phyloP scores from a whole-genome alignment of 2,113 vertebrate species.

The Cebidichthys violaceus region DNA sequence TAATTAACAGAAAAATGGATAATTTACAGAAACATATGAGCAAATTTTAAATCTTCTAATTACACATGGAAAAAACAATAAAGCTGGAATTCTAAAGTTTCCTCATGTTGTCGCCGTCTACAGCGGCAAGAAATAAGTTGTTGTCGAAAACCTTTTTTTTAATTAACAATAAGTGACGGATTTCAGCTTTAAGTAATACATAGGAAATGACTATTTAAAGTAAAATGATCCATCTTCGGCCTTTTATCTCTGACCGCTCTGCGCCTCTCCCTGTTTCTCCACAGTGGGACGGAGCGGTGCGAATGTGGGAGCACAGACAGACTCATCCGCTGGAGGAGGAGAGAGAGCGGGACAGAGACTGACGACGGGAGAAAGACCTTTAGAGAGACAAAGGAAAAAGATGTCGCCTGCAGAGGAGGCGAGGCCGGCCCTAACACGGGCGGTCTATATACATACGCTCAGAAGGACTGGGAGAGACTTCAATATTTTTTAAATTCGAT shows the following conservation, averaged over 20 bases:
- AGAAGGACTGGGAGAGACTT: constrained; percentile 36
- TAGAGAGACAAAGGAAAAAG: constrained; percentile 11
- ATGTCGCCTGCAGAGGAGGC: constrained; percentile 3
- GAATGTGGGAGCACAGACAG: constrained; percentile 91
- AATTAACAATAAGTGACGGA: background rate
- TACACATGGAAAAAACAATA: background rate
- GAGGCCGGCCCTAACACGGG: constrained; percentile 16
- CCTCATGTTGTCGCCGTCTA: background rate
- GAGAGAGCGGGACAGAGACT: constrained; percentile 65
- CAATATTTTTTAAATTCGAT: constrained; percentile 53
- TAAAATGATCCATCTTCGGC: background rate
- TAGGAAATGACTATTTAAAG: background rate
- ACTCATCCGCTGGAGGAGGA: constrained; percentile 86
- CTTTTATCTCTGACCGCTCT: background rate
- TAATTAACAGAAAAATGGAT: background rate
- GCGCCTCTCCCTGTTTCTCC: background rate
- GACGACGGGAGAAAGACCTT: background rate
- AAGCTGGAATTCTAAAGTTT: background rate
- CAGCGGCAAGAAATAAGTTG: background rate
- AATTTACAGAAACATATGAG: background rate
- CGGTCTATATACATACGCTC: constrained; percentile 19
- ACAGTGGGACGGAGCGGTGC: constrained; percentile 91
- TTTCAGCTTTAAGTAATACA: background rate
- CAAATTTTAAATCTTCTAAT: background rate
- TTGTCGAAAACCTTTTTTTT: background rate